A percentile compares a stretch with the other conserved stretches of the same genome.
phyloP scores from a whole-genome alignment of 2,888 invertebrate genomes.

The Caenorhabditis parvicauda region DNA sequence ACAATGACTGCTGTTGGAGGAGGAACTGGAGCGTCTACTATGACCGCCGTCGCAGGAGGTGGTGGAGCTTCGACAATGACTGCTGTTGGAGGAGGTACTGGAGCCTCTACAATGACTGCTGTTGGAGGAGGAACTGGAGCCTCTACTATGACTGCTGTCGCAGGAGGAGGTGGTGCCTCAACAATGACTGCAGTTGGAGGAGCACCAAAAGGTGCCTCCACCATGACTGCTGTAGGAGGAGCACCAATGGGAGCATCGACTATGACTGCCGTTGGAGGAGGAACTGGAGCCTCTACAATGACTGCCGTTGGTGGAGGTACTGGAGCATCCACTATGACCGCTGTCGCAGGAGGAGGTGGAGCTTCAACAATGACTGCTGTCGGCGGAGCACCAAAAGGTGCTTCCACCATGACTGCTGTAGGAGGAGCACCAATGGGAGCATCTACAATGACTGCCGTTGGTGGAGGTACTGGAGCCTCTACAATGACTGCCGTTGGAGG shows the following conservation, averaged over 20 bases:
- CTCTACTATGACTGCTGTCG: conserved; percentile 49
- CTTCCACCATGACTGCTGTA: conserved; percentile 18
- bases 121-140: conserved; percentile 30
- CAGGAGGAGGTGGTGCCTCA: conserved; percentile 31
- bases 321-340: conserved; percentile 14
- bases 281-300: conserved; percentile 16
- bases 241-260: conserved; percentile 15
- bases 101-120: conserved; percentile 46
- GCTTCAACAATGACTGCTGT: conserved; percentile 25
- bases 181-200: conserved; percentile 49
- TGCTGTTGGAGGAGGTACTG: conserved; percentile 37
- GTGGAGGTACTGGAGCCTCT: conserved; percentile 11
- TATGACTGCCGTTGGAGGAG: conserved; percentile 10
- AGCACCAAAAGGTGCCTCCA: conserved; percentile 24
- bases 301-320: conserved; percentile 16
- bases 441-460: conserved; percentile 14
- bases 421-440: conserved; percentile 19
- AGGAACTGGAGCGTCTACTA: conserved; percentile 41
- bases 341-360: conserved; percentile 19
- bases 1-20: too few relatives aligned
- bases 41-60: conserved; percentile 29
- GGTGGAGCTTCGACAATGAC: conserved; percentile 41
- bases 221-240: conserved; percentile 28
- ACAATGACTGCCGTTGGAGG: conserved; percentile 17
- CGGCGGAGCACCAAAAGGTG: conserved; percentile 14